These are phyloP conservation scores for Crotophaga sulcirostris DNA, from an alignment of 2,113 vertebrate genomes.

Conservation along the genomic window DNA sequence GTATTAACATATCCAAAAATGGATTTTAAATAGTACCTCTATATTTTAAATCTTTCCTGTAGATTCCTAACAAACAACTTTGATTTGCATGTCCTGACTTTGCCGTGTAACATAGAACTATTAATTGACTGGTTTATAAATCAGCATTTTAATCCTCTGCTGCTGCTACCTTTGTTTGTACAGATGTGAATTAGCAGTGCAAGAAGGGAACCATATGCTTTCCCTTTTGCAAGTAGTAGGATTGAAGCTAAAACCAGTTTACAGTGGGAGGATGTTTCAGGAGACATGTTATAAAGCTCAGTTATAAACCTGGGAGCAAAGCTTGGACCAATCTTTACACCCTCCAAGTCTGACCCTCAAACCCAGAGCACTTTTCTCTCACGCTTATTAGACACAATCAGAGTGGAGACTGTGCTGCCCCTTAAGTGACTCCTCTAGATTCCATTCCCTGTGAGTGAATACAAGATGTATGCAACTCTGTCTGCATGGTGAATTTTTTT, in stretches of 20 bases:
- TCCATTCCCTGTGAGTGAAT: not conserved
- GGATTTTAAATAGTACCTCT: constrained; percentile 22
- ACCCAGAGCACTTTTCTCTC: not conserved
- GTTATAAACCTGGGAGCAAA: not conserved
- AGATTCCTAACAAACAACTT: constrained; percentile 36
- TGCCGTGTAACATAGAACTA: not conserved
- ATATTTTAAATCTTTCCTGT: constrained; percentile 28
- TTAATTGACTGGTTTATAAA: not conserved
- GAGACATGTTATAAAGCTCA: not conserved
- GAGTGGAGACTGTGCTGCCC: not conserved
- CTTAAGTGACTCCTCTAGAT: not conserved
- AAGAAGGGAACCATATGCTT: not conserved
- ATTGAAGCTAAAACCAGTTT: not conserved
- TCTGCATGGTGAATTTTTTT: not conserved
- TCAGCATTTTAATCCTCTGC: not conserved
- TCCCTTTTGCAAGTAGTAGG: not conserved
- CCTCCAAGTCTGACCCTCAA: not conserved
- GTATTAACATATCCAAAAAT: constrained; percentile 55
- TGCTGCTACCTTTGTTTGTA: not conserved
- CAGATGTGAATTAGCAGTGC: not conserved
- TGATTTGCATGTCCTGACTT: constrained; percentile 71
- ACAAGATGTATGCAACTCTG: fast-evolving
- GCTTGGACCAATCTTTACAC: fast-evolving
- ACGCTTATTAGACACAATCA: not conserved
- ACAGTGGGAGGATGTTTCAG: not conserved